Conservation (phyloP, 2,888 invertebrate species). For the Trissolcus brochymenae region DNA sequence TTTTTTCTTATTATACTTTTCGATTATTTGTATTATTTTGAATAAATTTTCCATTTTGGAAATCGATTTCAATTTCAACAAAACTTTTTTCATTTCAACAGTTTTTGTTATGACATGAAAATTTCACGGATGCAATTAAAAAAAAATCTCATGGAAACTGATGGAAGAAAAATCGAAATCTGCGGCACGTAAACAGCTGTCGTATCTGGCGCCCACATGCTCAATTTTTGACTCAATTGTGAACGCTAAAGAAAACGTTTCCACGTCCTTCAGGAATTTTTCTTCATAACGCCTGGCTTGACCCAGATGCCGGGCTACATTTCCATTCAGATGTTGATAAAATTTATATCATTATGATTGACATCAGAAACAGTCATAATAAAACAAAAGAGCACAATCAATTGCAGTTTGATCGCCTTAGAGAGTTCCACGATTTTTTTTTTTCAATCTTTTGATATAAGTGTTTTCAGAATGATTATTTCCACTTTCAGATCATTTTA, state of each 20-base stretch:
- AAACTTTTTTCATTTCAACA: background rate
- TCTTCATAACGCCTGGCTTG: constrained; percentile 9
- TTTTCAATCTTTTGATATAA: no score
- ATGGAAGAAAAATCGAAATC: constrained; percentile 11
- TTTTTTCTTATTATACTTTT: no score
- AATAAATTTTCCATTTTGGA: no score
- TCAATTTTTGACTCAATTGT: constrained; percentile 30
- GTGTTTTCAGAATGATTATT: no score
- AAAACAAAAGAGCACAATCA: constrained; percentile 45
- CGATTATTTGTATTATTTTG: no score
- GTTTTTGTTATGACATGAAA: background rate
- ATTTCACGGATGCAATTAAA: background rate
- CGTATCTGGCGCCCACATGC: constrained; percentile 45
- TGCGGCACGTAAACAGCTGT: constrained; percentile 16
- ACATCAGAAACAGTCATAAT: constrained; percentile 22
- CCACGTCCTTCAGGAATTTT: constrained; percentile 16
- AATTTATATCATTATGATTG: constrained; percentile 46
- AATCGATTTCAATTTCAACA: background rate
- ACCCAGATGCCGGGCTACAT: constrained; percentile 29
- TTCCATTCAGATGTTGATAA: constrained; percentile 16
- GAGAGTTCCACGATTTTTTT: no score
- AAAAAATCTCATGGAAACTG: background rate
- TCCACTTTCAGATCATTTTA: no score
- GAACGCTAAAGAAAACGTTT: constrained; percentile 30
- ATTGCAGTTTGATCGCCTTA: background rate